Evolutionary conservation across 2,797 vertebrate genomes (phyloP).

Genomic region (Anguilla anguilla): DNA sequence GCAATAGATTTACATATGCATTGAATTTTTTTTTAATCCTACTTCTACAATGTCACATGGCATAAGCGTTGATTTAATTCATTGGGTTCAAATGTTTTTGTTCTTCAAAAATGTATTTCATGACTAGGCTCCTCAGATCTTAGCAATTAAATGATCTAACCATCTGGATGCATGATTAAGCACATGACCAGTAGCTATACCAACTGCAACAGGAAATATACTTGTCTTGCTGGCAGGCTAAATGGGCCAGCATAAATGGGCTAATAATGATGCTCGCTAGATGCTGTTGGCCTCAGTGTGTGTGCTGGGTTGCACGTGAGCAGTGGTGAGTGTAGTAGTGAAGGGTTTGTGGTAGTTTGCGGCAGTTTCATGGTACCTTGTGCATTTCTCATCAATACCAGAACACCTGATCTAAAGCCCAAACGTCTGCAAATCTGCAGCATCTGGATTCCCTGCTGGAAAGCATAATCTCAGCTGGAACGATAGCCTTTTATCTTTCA

Average conservation of each 20-base stretch:
- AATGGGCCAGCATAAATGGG: too few species aligned
- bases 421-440: background rate
- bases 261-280: background rate
- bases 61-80: background rate
- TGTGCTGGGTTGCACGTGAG: background rate
- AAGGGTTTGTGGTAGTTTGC: background rate
- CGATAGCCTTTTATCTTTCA: background rate
- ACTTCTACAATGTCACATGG: background rate
- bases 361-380: background rate
- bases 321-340: background rate
- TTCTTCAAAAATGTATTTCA: background rate
- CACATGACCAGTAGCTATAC: background rate
- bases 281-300: background rate
- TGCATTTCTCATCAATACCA: background rate
- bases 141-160: background rate
- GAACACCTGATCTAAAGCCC: background rate
- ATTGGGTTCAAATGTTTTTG: background rate
- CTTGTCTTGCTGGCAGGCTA: background rate
- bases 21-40: background rate
- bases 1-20: background rate
- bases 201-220: background rate
- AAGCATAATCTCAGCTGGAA: background rate
- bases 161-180: background rate
- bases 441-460: background rate
- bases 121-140: background rate